phyloP scores from a whole-genome alignment of 2,888 invertebrate genomes.

The Mimumesa dahlbomi region DNA sequence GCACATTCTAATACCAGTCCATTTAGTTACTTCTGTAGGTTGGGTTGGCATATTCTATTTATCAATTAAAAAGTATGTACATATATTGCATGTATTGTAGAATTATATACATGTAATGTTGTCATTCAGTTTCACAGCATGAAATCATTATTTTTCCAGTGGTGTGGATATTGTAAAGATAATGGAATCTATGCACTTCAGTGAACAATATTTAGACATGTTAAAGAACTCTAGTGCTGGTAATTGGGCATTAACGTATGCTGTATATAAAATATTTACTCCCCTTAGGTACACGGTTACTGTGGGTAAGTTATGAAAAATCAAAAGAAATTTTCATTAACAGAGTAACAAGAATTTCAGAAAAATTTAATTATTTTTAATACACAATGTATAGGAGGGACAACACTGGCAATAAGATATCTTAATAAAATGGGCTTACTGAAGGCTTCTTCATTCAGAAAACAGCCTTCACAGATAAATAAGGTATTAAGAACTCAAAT shows the following conservation, averaged over 20 bases:
- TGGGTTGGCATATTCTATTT: constrained; percentile 96
- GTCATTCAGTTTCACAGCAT: too few relatives aligned
- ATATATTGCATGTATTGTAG: too few relatives aligned
- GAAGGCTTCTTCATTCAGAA: constrained; percentile 54
- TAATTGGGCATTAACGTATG: constrained; percentile 93
- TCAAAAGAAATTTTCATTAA: background rate
- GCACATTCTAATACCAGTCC: constrained; percentile 97
- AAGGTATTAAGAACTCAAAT: constrained; percentile 25
- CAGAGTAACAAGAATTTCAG: background rate
- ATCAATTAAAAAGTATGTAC: constrained; percentile 88
- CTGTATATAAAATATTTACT: constrained; percentile 95
- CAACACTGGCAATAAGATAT: constrained; percentile 91
- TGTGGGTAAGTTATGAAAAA: constrained; percentile 83
- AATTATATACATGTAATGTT: too few relatives aligned
- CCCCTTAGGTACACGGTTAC: constrained; percentile 96
- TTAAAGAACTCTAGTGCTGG: constrained; percentile 91
- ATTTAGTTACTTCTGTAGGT: constrained; percentile 90
- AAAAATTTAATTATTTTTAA: constrained; percentile 9
- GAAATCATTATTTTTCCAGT: constrained; percentile 87
- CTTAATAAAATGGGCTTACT: constrained; percentile 89
- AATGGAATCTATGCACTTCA: constrained; percentile 88
- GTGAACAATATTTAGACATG: constrained; percentile 89
- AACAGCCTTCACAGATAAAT: constrained; percentile 23
- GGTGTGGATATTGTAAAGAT: constrained; percentile 93
- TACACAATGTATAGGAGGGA: constrained; percentile 85